Conservation (phyloP, 2,113 vertebrate species). For the Pelvicachromis taeniatus region DNA sequence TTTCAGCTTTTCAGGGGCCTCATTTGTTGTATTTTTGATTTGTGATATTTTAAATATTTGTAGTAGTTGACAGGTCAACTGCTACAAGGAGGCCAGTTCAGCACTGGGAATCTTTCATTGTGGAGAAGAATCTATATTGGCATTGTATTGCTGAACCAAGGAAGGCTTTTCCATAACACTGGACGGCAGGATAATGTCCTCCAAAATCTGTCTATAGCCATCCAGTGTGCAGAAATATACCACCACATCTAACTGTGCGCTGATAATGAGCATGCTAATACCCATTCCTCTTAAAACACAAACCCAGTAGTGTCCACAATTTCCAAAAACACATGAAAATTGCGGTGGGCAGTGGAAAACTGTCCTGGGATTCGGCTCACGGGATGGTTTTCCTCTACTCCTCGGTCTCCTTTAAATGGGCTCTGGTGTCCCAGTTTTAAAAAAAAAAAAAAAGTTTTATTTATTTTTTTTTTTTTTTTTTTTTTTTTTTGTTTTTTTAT, state of each 20-base stretch:
- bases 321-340: background rate
- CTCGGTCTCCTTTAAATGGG: background rate
- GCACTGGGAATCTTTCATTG: background rate
- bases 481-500: too few relatives aligned
- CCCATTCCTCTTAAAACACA: background rate
- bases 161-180: background rate
- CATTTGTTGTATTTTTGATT: background rate
- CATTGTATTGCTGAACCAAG: background rate
- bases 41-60: background rate
- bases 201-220: background rate
- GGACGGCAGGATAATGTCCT: background rate
- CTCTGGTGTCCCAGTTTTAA: background rate
- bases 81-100: background rate
- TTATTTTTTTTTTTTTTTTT: too few relatives aligned
- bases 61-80: background rate
- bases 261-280: background rate
- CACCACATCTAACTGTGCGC: background rate
- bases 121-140: background rate
- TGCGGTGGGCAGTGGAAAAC: background rate
- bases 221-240: background rate
- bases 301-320: too few relatives aligned
- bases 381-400: background rate
- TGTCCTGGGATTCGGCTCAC: background rate
- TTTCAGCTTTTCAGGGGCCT: background rate
- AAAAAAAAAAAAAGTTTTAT: too few relatives aligned